phyloP scores from a whole-genome alignment of 2,797 vertebrate species.

The Anabacerthia variegaticeps region DNA sequence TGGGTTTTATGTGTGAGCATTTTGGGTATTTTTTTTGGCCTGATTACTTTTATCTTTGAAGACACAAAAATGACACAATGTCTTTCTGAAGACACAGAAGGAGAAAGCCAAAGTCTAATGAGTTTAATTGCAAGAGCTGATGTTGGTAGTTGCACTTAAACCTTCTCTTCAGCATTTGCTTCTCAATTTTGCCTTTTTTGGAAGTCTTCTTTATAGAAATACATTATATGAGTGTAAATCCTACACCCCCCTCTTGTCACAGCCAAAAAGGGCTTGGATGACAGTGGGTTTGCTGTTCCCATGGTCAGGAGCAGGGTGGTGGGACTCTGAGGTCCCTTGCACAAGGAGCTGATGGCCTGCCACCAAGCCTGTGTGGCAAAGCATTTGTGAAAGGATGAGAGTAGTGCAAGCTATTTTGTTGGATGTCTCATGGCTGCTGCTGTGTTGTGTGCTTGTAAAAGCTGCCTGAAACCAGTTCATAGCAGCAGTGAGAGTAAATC shows the following conservation, averaged over 20 bases:
- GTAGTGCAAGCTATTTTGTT: not conserved
- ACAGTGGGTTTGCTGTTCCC: not conserved
- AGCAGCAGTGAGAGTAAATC: not conserved
- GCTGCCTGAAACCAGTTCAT: not conserved
- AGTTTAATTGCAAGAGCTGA: conserved; percentile 4
- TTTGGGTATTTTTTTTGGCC: conserved; percentile 11
- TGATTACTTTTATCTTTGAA: not conserved
- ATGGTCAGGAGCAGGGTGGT: not conserved
- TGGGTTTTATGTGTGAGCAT: not conserved
- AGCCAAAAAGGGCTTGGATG: not conserved
- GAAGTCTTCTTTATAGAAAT: not conserved
- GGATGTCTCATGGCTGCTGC: not conserved
- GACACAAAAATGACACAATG: not conserved
- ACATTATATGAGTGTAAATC: not conserved
- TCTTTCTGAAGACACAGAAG: not conserved
- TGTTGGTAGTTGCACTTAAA: not conserved
- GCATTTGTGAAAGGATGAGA: not conserved
- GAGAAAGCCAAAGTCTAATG: not conserved
- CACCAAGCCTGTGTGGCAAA: not conserved
- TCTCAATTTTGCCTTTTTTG: not conserved
- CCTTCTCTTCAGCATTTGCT: not conserved
- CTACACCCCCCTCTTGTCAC: not conserved
- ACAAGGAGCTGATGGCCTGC: not conserved
- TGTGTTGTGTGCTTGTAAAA: not conserved
- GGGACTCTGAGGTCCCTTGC: not conserved